Base-by-base conservation (phyloP, 2,797 vertebrate genomes). In the Tachyglossus aculeatus region DNA sequence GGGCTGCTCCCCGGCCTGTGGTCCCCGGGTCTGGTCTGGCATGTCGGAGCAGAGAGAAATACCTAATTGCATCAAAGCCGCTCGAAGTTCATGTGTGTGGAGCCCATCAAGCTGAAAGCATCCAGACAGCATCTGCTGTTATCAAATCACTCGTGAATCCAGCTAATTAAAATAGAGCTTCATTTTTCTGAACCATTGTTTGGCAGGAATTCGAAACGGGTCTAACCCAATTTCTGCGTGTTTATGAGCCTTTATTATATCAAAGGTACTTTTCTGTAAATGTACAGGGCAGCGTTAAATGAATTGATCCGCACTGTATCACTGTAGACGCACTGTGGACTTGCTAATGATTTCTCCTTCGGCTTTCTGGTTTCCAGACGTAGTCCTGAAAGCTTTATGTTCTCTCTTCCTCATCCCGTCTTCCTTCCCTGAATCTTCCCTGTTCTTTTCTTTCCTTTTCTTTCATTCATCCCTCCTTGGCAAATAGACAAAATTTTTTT, bases 141-240 rank as follows among this genome's bases (percentile, higher is more conserved):
- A 94, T 95, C 93, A 93, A 95, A 95, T 96, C 94, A 94, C 94
- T 94, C 93, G 81, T 90, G 95, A 95, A 94, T 93, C 93, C 92
- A 90, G 92, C 95, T 97, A 96, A 98, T 98, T 98, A 98, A 99
- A 96, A 98, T 95, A 94, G 94, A 96, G 96, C 96, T 97, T 97
- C 94, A 95, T 97, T 96, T 95, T 96, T 94, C 89, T 93, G 91
- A 95, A 94, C 91, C 89, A 92, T 95, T 96, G 96, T 98, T 98
- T 96, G 94, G 95, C 94, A 94, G 97, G 94, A 98, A 97, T 95
- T 92, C 83, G 96, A 98, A 94, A 95, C 92, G 84, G 81, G 89
- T 90, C 91, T 98, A 98, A 99, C 95, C 91, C 94, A 94, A 98
- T 98, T 97, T 96, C 93, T 94, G 92, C 93, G 91, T 98, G 97